phyloP scores from a whole-genome alignment of 92 coral and sea anemone species.

The Epizoanthus rinbou region DNA sequence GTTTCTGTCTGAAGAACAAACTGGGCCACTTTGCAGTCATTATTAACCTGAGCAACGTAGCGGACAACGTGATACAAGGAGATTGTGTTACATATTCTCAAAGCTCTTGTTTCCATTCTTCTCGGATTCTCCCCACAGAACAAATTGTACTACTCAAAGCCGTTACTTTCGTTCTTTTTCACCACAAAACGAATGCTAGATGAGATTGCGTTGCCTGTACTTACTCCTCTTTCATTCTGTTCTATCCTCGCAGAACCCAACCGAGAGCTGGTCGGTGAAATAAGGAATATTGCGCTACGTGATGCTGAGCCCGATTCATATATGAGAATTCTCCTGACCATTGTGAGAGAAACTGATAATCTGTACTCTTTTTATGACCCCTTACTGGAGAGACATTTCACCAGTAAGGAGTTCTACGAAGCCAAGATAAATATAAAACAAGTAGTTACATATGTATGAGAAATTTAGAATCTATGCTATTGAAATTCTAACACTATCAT shows the following conservation, averaged over 20 bases:
- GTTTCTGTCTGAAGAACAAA: not conserved
- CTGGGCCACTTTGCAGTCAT: not conserved
- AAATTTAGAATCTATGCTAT: no score
- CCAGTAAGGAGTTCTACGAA: conserved; percentile 44
- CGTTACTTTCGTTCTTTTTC: not conserved
- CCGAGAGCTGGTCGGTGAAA: conserved; percentile 46
- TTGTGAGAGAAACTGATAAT: conserved; percentile 64
- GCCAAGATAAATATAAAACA: conserved; percentile 40
- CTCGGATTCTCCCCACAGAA: not conserved
- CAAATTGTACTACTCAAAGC: not conserved
- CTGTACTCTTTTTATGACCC: conserved; percentile 62
- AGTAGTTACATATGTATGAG: conserved; percentile 11
- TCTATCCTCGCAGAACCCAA: conserved; percentile 54
- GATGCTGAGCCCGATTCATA: conserved; percentile 56
- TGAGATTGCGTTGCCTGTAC: not conserved
- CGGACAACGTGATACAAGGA: no score
- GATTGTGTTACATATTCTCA: no score
- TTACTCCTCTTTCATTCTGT: not conserved
- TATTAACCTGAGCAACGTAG: no score
- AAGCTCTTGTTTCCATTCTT: no score
- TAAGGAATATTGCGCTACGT: conserved; percentile 53
- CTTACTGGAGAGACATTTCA: conserved; percentile 56
- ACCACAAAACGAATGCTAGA: not conserved
- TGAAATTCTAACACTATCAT: no score
- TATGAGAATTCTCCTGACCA: conserved; percentile 66